phyloP scores from a whole-genome alignment of 2,888 invertebrate species.

The Ophonus ardosiacus region DNA sequence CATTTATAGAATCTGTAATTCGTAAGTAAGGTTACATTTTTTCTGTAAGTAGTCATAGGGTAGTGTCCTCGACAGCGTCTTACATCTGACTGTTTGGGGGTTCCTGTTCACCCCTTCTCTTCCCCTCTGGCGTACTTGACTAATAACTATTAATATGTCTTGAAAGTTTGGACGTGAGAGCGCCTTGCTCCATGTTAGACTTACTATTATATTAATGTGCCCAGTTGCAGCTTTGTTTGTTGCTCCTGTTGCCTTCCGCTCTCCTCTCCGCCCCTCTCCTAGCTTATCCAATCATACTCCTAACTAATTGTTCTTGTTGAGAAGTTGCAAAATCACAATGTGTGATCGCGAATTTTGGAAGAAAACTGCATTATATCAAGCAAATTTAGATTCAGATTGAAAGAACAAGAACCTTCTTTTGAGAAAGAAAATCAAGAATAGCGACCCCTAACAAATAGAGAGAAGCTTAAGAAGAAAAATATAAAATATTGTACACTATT shows the following conservation, averaged over 20 bases:
- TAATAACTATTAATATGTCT: conserved; percentile 76
- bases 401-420: no score
- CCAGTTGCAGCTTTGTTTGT: conserved; percentile 61
- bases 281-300: conserved; percentile 42
- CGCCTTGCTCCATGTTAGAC: conserved; percentile 24
- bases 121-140: conserved; percentile 69
- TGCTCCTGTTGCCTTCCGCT: conserved; percentile 4
- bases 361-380: no score
- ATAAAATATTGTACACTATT: no score
- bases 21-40: no score
- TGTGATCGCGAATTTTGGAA: neutral
- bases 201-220: conserved; percentile 63
- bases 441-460: no score
- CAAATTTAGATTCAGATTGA: no score
- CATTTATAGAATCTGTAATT: no score
- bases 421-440: no score
- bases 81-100: neutral
- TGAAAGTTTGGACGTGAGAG: conserved; percentile 65
- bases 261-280: neutral
- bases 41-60: no score
- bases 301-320: conserved; percentile 39
- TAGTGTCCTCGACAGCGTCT: no score
- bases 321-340: neutral
- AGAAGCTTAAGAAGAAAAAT: no score
- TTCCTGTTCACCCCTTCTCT: conserved; percentile 3